These are phyloP conservation scores for Urophycis tenuis DNA, from an alignment of 2,797 vertebrate genomes.

Conservation along the genomic window DNA sequence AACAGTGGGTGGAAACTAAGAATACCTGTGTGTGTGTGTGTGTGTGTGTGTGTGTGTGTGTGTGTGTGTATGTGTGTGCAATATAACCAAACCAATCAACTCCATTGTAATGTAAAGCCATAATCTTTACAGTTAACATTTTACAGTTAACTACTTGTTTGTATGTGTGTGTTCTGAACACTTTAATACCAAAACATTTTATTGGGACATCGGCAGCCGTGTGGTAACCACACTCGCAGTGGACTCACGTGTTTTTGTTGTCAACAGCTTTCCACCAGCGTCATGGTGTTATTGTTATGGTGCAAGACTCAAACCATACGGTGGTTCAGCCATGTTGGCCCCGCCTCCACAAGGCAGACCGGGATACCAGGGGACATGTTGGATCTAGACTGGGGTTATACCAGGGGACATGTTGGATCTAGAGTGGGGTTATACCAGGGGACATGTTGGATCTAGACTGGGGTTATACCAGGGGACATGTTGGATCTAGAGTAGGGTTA, in stretches of 20 bases:
- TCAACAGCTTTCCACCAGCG: conserved; percentile 51
- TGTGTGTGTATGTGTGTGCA: conserved; percentile 14
- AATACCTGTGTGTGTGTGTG: conserved; percentile 12
- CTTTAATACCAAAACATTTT: not conserved
- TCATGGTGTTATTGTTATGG: conserved; percentile 41
- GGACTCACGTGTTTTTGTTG: conserved; percentile 15
- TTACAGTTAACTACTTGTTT: not conserved
- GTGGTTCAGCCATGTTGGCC: not conserved
- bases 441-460: not conserved
- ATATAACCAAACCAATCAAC: conserved; percentile 12
- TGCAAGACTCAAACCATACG: not conserved
- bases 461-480: not conserved
- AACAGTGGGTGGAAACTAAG: not conserved
- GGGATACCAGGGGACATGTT: not conserved
- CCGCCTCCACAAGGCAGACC: not conserved
- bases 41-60: conserved; percentile 5
- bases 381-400: not conserved
- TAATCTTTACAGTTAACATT: not conserved
- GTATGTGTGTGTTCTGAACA: not conserved
- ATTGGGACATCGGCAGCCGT: not conserved
- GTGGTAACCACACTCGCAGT: not conserved
- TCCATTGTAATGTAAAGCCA: not conserved
- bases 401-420: not conserved
- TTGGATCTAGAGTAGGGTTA: not conserved
- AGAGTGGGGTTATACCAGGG: not conserved